phyloP scores from a whole-genome alignment of 2,797 vertebrate species.

The Coreius guichenoti region DNA sequence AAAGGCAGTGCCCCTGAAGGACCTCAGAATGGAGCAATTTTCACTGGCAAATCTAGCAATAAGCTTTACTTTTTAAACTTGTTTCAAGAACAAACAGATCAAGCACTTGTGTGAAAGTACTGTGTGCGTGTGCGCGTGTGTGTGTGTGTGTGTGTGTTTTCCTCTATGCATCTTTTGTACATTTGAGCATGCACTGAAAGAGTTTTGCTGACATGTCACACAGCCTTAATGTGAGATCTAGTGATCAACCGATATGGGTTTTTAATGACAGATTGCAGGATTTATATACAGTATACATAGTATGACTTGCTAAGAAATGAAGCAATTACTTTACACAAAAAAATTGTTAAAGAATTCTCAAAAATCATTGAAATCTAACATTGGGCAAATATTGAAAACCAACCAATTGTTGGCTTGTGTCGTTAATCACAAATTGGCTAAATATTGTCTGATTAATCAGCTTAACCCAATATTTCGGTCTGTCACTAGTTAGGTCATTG shows the following conservation, averaged over 20 bases:
- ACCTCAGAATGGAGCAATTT: background rate
- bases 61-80: background rate
- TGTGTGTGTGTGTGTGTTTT: background rate
- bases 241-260: background rate
- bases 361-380: background rate
- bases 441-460: background rate
- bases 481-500: background rate
- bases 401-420: background rate
- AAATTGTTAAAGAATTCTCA: background rate
- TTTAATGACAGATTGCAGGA: background rate
- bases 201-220: background rate
- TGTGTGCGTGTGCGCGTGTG: background rate
- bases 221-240: background rate
- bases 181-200: conserved; percentile 29
- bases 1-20: background rate
- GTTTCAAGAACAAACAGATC: background rate
- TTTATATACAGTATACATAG: background rate
- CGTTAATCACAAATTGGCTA: background rate
- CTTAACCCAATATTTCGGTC: background rate
- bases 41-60: background rate
- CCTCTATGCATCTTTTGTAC: background rate
- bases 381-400: background rate
- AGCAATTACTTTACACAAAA: background rate
- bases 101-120: background rate
- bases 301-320: background rate